phyloP scores from a whole-genome alignment of 2,888 invertebrate species.

The Troides helena region DNA sequence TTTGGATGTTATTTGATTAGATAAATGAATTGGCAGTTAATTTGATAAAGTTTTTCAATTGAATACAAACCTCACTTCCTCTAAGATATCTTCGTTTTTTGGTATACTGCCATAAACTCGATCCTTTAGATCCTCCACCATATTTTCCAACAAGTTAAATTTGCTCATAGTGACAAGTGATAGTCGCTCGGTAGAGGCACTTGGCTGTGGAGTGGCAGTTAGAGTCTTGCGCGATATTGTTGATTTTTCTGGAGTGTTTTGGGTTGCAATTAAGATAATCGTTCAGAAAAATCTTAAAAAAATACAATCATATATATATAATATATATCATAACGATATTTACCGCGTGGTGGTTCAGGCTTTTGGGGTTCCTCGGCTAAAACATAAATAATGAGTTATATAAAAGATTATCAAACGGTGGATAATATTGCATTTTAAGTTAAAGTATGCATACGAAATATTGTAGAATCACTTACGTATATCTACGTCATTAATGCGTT shows the following conservation, averaged over 20 bases:
- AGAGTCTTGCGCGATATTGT: not conserved
- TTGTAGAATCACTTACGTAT: constrained; percentile 11
- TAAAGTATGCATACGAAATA: not conserved
- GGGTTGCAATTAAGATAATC: not conserved
- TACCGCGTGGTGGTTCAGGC: not conserved
- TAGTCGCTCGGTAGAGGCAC: constrained; percentile 49
- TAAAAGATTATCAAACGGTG: not conserved
- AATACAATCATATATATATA: not conserved
- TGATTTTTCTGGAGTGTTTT: not conserved
- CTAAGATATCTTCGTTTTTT: constrained; percentile 64
- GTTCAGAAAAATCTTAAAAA: too few species aligned
- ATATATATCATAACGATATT: not conserved
- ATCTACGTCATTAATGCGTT: constrained; percentile 13
- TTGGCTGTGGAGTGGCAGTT: constrained; percentile 7
- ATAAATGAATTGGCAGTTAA: too few species aligned
- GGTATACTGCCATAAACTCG: constrained; percentile 68
- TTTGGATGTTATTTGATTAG: too few species aligned
- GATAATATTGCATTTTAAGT: not conserved
- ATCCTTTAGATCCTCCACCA: constrained; percentile 61
- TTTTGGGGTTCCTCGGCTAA: not conserved
- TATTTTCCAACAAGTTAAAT: constrained; percentile 60
- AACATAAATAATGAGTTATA: not conserved
- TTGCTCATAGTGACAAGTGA: constrained; percentile 72
- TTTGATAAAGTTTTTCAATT: not conserved
- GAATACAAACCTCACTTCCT: constrained; percentile 64